Conservation (phyloP, 2,888 invertebrate genomes). For the Halocaridina rubra region DNA sequence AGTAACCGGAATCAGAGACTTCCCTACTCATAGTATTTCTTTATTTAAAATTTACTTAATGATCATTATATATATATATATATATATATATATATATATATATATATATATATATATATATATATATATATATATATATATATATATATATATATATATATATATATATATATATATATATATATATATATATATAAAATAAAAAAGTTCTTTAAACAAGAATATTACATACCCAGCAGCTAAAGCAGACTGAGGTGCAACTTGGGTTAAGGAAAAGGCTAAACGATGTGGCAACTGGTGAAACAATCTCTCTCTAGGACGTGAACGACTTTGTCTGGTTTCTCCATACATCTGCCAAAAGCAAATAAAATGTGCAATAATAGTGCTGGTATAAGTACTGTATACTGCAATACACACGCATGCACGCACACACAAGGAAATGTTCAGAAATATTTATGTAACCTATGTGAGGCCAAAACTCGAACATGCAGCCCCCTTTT, state of each 20-base stretch:
- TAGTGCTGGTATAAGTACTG: no score
- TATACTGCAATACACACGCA: no score
- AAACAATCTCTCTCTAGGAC: conserved; percentile 51
- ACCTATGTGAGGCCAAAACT: no score
- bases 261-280: conserved; percentile 60
- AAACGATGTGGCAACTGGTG: conserved; percentile 61
- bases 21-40: no score
- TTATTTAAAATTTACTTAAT: no score
- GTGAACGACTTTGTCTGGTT: conserved; percentile 38
- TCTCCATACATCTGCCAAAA: conserved; percentile 56
- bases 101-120: background rate
- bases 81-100: no score
- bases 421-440: no score
- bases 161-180: background rate
- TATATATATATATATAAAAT: background rate
- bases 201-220: background rate
- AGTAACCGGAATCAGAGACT: no score
- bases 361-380: no score
- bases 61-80: no score
- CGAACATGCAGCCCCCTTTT: no score
- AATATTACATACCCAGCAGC: conserved; percentile 49
- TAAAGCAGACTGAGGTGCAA: conserved; percentile 62
- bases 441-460: no score
- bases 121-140: background rate
- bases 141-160: background rate